Evolutionary conservation across 2,888 invertebrate species (phyloP).

Genomic region (Argynnis bischoffii): DNA sequence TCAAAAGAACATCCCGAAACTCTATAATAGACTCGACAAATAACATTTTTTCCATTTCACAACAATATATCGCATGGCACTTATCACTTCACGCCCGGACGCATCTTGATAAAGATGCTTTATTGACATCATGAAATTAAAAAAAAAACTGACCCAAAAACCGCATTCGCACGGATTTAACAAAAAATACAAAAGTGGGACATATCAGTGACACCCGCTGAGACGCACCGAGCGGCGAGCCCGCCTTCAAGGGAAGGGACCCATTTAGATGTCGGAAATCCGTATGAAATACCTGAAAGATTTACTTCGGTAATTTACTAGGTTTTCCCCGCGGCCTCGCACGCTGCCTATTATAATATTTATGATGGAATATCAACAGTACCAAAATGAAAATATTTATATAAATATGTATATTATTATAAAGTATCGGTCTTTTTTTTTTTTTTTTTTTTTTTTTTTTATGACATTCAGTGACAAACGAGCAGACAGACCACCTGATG

Average conservation of each 20-base stretch:
- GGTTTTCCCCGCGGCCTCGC: too few species aligned
- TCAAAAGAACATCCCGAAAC: constrained; percentile 18
- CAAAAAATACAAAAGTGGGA: constrained; percentile 29
- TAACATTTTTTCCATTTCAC: constrained; percentile 1
- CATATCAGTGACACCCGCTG: constrained; percentile 18
- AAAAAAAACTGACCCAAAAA: constrained; percentile 57
- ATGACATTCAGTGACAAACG: too few species aligned
- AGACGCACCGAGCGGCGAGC: neutral
- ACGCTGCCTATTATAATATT: too few species aligned
- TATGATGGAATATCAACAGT: too few species aligned
- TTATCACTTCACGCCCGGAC: constrained; percentile 22
- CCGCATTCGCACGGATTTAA: constrained; percentile 52
- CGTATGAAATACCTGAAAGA: neutral
- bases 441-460: too few species aligned
- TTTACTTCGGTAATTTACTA: too few species aligned
- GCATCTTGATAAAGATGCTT: constrained; percentile 1
- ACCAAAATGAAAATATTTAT: too few species aligned
- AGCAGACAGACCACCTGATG: too few species aligned
- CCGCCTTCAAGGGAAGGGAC: constrained; percentile 3
- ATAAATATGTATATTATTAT: too few species aligned
- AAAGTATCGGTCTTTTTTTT: too few species aligned
- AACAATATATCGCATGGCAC: constrained; percentile 15
- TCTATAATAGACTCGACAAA: constrained; percentile 7
- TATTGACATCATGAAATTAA: constrained; percentile 3
- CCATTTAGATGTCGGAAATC: neutral